phyloP scores from a whole-genome alignment of 2,113 vertebrate genomes.

The Opisthocomus hoazin region DNA sequence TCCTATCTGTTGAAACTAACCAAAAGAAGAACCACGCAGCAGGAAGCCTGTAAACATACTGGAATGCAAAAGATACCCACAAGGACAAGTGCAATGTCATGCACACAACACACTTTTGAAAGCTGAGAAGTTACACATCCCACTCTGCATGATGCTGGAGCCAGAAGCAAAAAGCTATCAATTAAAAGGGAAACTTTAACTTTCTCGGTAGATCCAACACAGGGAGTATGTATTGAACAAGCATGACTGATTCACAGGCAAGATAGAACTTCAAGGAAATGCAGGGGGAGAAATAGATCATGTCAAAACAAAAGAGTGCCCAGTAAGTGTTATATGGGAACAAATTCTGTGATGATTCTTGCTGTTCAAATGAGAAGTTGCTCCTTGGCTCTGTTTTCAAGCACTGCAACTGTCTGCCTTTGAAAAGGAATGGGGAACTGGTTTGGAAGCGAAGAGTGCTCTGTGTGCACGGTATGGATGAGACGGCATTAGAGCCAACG shows the following conservation, averaged over 20 bases:
- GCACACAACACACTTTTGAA: background rate
- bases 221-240: background rate
- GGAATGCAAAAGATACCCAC: background rate
- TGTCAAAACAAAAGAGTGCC: background rate
- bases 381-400: background rate
- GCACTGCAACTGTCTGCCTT: background rate
- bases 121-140: background rate
- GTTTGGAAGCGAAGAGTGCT: background rate
- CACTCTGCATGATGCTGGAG: background rate
- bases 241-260: background rate
- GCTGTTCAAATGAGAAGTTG: background rate
- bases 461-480: background rate
- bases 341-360: background rate
- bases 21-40: background rate
- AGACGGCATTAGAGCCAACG: fast-evolving
- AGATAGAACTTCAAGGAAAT: background rate
- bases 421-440: background rate
- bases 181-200: background rate
- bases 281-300: background rate
- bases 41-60: background rate
- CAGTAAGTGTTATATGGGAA: background rate
- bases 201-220: background rate
- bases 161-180: background rate
- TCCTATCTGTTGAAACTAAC: background rate
- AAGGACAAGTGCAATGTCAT: background rate